Base-by-base conservation (phyloP, 2,888 invertebrate species). In the Apotomis betuletana region DNA sequence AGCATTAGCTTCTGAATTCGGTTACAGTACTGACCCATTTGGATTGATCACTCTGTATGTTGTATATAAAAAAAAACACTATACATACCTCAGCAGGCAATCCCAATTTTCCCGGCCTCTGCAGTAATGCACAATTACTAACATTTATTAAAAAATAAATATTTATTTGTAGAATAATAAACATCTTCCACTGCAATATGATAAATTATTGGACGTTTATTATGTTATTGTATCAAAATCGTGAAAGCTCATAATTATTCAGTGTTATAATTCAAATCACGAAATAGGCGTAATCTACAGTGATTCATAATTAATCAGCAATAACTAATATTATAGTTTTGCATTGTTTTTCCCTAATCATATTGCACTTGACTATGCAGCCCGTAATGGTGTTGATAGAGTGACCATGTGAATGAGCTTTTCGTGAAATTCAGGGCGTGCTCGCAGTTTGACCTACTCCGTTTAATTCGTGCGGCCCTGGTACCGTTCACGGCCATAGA, bases 401-500 rank as follows among this genome's bases (percentile, higher is more conserved):
- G 27, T 27, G 27, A 27, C 5, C 49, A 8, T 44, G 13, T 63
- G 52, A 41, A 15, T n/a, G 10, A 54, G 27, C 12, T 4, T 64
- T 64, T 55, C 10, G 44, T 9, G 49, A 51, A 62, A 62, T 65
- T 15, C n/a, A 27, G 46, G 8, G 27, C 55, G 27, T 57, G 57
- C 27, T 55, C 27, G 10, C n/a, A 55, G 55, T 65, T 55, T 55
- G 64, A 65, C 57, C 62, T 15, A 55, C 70, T 70, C 65, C 65
- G 10, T 6, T 8, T 60, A 38, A 41, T n/a, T 70, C 44, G 49
- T 70, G 60, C n/a, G 4, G 36, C 60, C 65, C 70, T 65, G 64
- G 70, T 65, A 65, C 46, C 36, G 41, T 65, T 70, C 70, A 61
- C 38, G 65, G 60, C 36, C 60, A 61, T 41, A 38, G 9, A 60